Percentiles rank a stretch among this genome's conserved stretches.
Evolutionary conservation across 2,113 vertebrate species (phyloP).

Genomic region (Cygnus buccinator): DNA sequence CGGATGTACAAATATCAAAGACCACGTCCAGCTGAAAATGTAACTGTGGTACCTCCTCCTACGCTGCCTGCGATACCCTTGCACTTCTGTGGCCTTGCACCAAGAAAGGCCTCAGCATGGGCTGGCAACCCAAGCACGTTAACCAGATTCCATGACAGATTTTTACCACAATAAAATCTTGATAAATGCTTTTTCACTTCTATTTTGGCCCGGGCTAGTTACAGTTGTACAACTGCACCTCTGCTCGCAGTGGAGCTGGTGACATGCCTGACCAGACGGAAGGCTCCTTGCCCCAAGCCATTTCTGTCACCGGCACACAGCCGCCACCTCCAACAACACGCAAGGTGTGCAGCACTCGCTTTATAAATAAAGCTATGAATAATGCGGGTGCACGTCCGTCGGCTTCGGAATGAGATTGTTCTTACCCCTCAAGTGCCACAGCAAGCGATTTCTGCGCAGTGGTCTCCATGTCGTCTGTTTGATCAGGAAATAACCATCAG

Average conservation of each 20-base stretch:
- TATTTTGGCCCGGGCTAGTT: background rate
- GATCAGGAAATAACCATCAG: background rate
- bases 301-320: background rate
- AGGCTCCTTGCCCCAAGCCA: background rate
- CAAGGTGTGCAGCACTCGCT: background rate
- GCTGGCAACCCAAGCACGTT: background rate
- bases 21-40: background rate
- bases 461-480: background rate
- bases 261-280: background rate
- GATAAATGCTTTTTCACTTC: background rate
- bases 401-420: background rate
- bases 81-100: background rate
- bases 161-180: background rate
- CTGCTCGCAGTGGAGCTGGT: background rate
- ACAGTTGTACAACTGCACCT: background rate
- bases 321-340: background rate
- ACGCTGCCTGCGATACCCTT: background rate
- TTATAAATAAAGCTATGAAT: background rate
- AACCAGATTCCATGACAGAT: background rate
- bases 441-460: background rate
- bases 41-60: background rate
- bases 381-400: fast-evolving
- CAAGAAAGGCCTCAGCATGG: background rate
- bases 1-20: background rate
- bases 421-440: background rate